phyloP scores from a whole-genome alignment of 1,140 invertebrate genomes.

The Euura lappo region DNA sequence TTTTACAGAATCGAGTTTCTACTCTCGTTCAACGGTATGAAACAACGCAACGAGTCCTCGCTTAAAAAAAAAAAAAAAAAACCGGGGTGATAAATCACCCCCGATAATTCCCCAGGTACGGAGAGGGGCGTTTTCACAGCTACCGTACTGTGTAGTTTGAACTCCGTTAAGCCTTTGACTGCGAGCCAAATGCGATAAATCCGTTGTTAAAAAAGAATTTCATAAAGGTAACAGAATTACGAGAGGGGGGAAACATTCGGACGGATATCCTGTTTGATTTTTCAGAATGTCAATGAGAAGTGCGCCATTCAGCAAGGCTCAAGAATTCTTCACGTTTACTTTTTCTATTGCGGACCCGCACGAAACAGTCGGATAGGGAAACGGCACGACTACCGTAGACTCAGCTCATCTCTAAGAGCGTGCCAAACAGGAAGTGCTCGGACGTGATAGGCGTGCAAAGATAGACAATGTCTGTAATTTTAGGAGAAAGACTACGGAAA shows the following conservation, averaged over 20 bases:
- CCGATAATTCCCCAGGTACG: slow-evolving; percentile 1
- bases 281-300: neutral
- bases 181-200: neutral
- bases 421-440: slow-evolving; percentile 5
- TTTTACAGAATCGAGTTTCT: too few relatives aligned
- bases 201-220: neutral
- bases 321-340: too few relatives aligned
- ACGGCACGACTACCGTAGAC: neutral
- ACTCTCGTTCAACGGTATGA: too few relatives aligned
- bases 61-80: neutral
- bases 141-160: neutral
- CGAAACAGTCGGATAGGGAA: neutral
- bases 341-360: too few relatives aligned
- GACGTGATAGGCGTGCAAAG: slow-evolving; percentile 6
- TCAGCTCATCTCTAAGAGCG: neutral
- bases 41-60: too few relatives aligned
- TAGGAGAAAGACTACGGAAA: neutral
- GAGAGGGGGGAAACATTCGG: neutral
- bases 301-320: too few relatives aligned
- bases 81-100: neutral
- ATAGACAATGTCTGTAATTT: neutral
- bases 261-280: neutral
- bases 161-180: neutral
- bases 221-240: neutral
- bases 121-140: neutral